Evolutionary conservation across 2,113 vertebrate genomes (phyloP), one percentile per base, ranked within the genome.

Genomic region (Rynchops niger): DNA sequence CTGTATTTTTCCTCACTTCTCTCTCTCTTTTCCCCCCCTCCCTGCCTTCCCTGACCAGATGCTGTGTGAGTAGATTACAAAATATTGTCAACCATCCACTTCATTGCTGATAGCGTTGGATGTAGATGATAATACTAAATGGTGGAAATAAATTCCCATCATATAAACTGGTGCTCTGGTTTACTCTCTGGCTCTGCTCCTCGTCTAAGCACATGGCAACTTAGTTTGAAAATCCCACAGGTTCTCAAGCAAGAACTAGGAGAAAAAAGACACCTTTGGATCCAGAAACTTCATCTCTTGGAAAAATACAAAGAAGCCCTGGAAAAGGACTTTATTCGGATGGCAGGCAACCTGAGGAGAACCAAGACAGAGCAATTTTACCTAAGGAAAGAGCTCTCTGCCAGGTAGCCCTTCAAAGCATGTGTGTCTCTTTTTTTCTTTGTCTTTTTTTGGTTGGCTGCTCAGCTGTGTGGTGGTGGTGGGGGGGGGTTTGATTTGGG

Each of bases 351-450:
- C 93, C 94, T 99, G 97, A 98, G 99, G 88, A 98, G 98, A 94
- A 98, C 98, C 47, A 98, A 98, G 70, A 99, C 99, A 0, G 98
- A 99, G 88, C 98, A 99, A 65, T 92, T 99, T 73, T 98, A 98
- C 94, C 97, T 98, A 23, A 97, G 78, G 73, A 98, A 95, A 88
- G 96, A 97, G 19, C 97, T 99, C 66, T 98, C 98, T 74, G 97
- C 98, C 97, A 99, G 99, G 99, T 99, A 56, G 9, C 12, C 26
- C 9, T 49, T 77, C 25, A 62, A 59, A 83, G 26, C 3, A 1
- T 11, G 2, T 65, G 4, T 73, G 3, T 18, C 3, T 18, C 40
- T 8, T 12, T 18, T 40, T 8, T 12, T 7, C 5, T 36, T 7
- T 14, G 6, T 42, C 12, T 42, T 27, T 23, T 56, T 45, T 45